These are phyloP conservation scores for Dendropsophus ebraccatus DNA, from an alignment of 2,113 vertebrate genomes.

Conservation along the genomic window DNA sequence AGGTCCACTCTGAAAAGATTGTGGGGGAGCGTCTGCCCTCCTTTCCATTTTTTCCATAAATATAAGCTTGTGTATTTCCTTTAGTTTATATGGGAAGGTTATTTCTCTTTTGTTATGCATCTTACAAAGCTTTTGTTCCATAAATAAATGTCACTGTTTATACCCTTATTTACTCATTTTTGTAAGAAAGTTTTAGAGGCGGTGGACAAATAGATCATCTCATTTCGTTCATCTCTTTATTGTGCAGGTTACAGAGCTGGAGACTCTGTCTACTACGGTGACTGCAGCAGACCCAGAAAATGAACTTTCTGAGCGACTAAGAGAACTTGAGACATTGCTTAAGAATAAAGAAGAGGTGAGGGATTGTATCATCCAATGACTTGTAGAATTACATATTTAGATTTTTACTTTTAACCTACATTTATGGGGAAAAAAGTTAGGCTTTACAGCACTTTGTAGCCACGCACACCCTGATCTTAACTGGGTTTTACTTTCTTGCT, in stretches of 20 bases:
- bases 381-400: background rate
- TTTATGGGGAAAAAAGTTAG: too few species aligned
- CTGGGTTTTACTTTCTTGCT: too few species aligned
- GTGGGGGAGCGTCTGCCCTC: background rate
- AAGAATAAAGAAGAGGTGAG: slow-evolving; percentile 91
- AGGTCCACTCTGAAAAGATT: too few species aligned
- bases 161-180: background rate
- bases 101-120: background rate
- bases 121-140: background rate
- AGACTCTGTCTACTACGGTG: slow-evolving; percentile 67
- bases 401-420: too few species aligned
- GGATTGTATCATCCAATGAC: background rate
- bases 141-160: background rate
- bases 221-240: background rate
- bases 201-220: background rate
- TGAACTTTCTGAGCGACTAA: slow-evolving; percentile 81
- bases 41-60: background rate
- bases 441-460: too few species aligned
- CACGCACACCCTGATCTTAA: too few species aligned
- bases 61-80: background rate
- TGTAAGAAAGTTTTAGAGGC: background rate
- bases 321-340: slow-evolving; percentile 87
- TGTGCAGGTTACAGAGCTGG: slow-evolving; percentile 86
- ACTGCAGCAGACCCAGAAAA: slow-evolving; percentile 77
- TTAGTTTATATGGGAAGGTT: background rate